Conservation (phyloP, 1,140 invertebrate species). For the Polypedilum pembai region DNA sequence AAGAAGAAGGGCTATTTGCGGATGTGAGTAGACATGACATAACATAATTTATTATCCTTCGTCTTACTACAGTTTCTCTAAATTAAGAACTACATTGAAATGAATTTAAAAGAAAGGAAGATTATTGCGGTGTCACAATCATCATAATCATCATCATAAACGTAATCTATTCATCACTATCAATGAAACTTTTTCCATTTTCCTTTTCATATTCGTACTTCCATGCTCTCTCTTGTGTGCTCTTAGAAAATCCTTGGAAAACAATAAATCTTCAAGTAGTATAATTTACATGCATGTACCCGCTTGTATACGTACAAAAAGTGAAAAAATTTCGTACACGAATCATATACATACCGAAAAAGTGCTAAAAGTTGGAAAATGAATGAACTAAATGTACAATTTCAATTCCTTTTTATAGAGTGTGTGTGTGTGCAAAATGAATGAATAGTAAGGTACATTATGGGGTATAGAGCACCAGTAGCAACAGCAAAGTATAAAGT, state of each 20-base stretch:
- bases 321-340: slow-evolving; percentile 1
- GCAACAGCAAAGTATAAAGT: not conserved
- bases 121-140: no score
- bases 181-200: no score
- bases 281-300: no score
- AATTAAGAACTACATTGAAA: no score
- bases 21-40: not conserved
- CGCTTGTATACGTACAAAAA: not conserved
- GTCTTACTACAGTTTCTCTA: no score
- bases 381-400: slow-evolving; percentile 13
- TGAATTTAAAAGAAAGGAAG: no score
- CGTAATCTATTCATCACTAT: no score
- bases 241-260: slow-evolving; percentile 9
- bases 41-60: not conserved
- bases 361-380: not conserved
- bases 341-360: slow-evolving; percentile 4
- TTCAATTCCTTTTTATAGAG: not conserved
- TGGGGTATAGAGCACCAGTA: not conserved
- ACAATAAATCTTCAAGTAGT: not conserved
- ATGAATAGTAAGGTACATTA: not conserved
- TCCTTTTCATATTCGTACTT: no score
- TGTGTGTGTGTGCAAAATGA: not conserved
- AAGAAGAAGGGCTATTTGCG: not conserved
- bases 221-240: no score
- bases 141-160: no score